A percentile compares a stretch with the other conserved stretches of the same genome.
Conservation (phyloP, 2,888 invertebrate genomes). For the Clivina fossor region DNA sequence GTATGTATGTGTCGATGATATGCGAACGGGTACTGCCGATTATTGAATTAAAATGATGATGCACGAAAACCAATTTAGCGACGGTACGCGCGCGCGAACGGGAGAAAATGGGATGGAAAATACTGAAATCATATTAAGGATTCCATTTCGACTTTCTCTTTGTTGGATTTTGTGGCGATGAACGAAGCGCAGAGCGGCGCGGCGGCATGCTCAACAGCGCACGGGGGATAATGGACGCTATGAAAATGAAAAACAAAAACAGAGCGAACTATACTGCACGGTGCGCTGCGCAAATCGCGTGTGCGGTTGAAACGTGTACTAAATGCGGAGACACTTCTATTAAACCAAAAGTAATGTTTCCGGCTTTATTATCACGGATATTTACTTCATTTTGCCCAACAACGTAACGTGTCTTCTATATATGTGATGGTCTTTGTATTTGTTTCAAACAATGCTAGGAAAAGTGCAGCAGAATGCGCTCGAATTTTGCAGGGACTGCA, state of each 20-base stretch:
- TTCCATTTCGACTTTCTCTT: conserved; percentile 34
- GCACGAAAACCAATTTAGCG: conserved; percentile 33
- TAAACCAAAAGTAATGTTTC: conserved; percentile 1
- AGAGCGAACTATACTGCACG: no score
- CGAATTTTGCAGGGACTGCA: no score
- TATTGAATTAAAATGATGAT: conserved; percentile 34
- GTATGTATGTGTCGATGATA: conserved; percentile 16
- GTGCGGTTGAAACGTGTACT: neutral
- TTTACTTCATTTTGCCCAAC: no score
- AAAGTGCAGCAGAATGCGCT: no score
- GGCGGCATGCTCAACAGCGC: no score
- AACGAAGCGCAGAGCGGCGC: no score
- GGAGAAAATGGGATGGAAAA: conserved; percentile 34
- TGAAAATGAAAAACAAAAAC: conserved; percentile 30
- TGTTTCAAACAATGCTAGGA: no score
- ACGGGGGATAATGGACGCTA: conserved; percentile 29
- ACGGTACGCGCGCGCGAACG: conserved; percentile 28
- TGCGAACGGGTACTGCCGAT: conserved; percentile 20
- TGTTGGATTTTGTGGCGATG: conserved; percentile 32
- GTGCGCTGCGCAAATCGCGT: conserved; percentile 3
- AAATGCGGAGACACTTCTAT: conserved; percentile 2
- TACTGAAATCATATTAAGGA: conserved; percentile 34
- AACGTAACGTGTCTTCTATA: no score
- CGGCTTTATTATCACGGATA: neutral
- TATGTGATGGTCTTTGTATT: no score